Conservation (phyloP, 2,113 vertebrate genomes). For the Stictonetta naevosa region DNA sequence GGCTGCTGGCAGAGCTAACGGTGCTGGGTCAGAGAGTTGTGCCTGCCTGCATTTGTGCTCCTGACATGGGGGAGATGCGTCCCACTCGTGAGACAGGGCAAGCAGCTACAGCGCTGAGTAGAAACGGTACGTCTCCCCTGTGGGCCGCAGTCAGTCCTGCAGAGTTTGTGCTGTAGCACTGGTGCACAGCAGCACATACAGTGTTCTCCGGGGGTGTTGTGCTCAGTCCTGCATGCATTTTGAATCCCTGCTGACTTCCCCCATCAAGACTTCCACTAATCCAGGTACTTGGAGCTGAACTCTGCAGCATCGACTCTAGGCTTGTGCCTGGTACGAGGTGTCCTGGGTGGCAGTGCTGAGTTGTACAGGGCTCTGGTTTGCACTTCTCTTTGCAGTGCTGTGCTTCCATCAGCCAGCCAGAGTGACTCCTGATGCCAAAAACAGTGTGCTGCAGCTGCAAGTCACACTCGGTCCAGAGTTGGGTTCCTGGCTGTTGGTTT, state of each 20-base stretch:
- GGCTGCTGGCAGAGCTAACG: background rate
- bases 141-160: accelerated
- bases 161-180: accelerated
- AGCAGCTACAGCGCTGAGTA: background rate
- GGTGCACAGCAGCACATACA: accelerated
- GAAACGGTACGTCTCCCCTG: background rate
- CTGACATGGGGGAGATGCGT: background rate
- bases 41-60: background rate
- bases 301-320: background rate
- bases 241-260: background rate
- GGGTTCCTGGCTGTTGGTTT: background rate
- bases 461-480: background rate
- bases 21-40: background rate
- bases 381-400: background rate
- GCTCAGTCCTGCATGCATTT: background rate
- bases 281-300: background rate
- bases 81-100: background rate
- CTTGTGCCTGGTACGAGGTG: background rate
- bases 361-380: background rate
- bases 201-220: background rate
- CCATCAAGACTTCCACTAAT: background rate
- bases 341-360: background rate
- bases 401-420: background rate
- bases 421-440: background rate
- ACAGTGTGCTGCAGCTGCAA: background rate